Evolutionary conservation across 2,797 vertebrate genomes (phyloP), one percentile per base, ranked within the genome.

Genomic region (Anabas testudineus): DNA sequence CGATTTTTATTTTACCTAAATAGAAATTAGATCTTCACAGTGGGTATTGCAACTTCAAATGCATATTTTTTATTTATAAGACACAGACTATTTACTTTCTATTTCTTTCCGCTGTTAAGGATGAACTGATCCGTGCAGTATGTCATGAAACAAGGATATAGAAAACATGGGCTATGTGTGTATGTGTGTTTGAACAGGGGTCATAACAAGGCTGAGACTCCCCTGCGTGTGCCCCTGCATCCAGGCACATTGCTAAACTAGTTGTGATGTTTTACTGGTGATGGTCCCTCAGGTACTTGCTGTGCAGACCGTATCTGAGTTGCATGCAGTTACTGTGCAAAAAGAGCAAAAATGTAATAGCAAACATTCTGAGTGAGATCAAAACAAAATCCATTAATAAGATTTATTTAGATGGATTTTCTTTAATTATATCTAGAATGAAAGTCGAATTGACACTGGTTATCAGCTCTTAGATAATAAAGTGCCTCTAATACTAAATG

Each of bases 221-320:
- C 21, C 3, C 88, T 89, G n/a, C n/a, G 92, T 67, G 91, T 58
- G 88, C 0, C 55, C 91, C 90, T 72, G 46, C 46, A 57, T 92
- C 86, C 46, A 74, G 59, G 42, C 74, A 86, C 67, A 69, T 92
- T 5, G 88, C 70, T 10, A 91, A 93, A 66, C 80, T 93, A 53
- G 80, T 87, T 22, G 88, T 92, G 45, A 56, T 93, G 10, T 90
- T 90, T 85, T 87, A 86, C 46, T 59, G 28, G 19, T 88, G 83
- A 87, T 41, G 6, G 55, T 80, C 71, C 63, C 72, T 53, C 3
- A 26, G 76, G 48, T 78, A 60, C 39, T 64, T 18, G 8, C 48
- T 66, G 74, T 63, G 63, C 47, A 69, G 9, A 28, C 26, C 28
- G 26, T 39, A 63, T 68, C 41, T 54, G 62, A 78, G 69, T 42